Conservation (phyloP, 2,888 invertebrate genomes). For the Chloroclystis v-ata region DNA sequence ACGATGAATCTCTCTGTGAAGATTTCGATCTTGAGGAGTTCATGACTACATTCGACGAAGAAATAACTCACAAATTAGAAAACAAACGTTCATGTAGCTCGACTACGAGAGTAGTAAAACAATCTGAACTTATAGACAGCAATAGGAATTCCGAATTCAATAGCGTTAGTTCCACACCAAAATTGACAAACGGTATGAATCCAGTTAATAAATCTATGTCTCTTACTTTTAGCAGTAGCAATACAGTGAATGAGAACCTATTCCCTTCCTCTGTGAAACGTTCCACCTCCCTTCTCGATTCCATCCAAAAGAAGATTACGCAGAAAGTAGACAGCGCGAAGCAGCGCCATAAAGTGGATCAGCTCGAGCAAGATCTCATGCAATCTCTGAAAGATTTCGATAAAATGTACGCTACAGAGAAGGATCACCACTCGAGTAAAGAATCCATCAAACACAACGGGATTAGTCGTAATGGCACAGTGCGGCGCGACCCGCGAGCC, state of each 20-base stretch:
- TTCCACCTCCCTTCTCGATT: conserved; percentile 77
- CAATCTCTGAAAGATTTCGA: conserved; percentile 73
- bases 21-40: conserved; percentile 82
- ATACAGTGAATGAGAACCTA: conserved; percentile 64
- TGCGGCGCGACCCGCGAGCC: conserved; percentile 49
- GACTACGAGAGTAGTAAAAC: conserved; percentile 67
- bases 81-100: conserved; percentile 70
- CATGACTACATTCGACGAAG: conserved; percentile 82
- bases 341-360: conserved; percentile 66
- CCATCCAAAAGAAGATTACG: conserved; percentile 64
- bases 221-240: conserved; percentile 78
- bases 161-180: conserved; percentile 58
- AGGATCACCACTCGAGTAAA: conserved; percentile 47
- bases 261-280: conserved; percentile 76
- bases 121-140: conserved; percentile 54
- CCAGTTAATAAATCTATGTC: conserved; percentile 75
- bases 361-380: conserved; percentile 71
- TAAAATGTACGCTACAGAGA: conserved; percentile 67
- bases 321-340: conserved; percentile 56
- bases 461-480: conserved; percentile 42
- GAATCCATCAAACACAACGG: conserved; percentile 43
- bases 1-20: conserved; percentile 77
- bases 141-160: conserved; percentile 54
- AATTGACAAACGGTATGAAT: conserved; percentile 55
- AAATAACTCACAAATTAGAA: conserved; percentile 67